Evolutionary conservation across 2,888 invertebrate species (phyloP).

Genomic region (Caenorhabditis wallacei): DNA sequence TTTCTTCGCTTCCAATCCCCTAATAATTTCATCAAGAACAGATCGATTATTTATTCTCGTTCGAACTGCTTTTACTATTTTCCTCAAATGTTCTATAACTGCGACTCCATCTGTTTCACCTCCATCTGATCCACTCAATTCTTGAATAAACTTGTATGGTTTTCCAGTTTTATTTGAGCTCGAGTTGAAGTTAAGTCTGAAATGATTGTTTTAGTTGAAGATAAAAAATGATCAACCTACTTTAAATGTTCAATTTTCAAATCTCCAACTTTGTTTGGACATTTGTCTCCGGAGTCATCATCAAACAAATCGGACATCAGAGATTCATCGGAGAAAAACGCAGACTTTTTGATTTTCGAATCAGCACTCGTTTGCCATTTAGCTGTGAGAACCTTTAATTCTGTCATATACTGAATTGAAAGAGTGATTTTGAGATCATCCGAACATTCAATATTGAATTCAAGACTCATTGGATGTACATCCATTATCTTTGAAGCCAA

Average conservation of each 20-base stretch:
- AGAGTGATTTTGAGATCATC: conserved; percentile 53
- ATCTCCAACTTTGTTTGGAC: conserved; percentile 65
- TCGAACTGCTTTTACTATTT: conserved; percentile 54
- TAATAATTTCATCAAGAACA: conserved; percentile 27
- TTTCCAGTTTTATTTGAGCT: conserved; percentile 58
- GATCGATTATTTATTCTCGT: conserved; percentile 54
- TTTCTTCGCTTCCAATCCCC: conserved; percentile 50
- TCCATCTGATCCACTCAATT: conserved; percentile 57
- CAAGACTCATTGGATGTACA: conserved; percentile 57
- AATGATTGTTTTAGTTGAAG: conserved; percentile 7
- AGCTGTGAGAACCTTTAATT: conserved; percentile 57
- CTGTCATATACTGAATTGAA: conserved; percentile 58
- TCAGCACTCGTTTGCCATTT: conserved; percentile 53
- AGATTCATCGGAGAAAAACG: conserved; percentile 33
- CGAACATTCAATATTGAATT: conserved; percentile 43
- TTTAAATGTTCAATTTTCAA: conserved; percentile 66
- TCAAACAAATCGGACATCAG: conserved; percentile 68
- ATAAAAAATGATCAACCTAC: conserved; percentile 29
- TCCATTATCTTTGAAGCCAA: conserved; percentile 38
- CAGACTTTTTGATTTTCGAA: conserved; percentile 25
- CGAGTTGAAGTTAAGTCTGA: conserved; percentile 63
- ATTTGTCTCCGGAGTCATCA: conserved; percentile 62
- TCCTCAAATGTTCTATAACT: conserved; percentile 62
- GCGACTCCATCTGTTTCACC: conserved; percentile 34
- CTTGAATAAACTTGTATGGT: conserved; percentile 68